Conservation (phyloP, 2,888 invertebrate species). For the Anarsia innoxiella region DNA sequence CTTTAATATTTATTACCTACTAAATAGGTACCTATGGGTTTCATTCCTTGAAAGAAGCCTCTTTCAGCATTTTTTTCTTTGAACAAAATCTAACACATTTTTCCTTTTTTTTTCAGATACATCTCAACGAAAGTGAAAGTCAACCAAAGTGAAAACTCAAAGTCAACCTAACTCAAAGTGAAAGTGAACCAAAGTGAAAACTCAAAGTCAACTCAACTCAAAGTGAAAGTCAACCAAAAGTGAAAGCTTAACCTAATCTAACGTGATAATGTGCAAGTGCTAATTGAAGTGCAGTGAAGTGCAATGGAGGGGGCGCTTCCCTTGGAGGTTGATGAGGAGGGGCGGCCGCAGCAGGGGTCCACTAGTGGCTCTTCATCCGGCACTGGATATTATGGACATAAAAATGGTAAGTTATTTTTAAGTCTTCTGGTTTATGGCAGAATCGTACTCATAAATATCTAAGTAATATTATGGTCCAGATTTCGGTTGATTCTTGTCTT, state of each 20-base stretch:
- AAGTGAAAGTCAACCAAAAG: not conserved
- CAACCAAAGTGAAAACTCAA: no score
- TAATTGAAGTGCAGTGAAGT: slow-evolving; percentile 14
- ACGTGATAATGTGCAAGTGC: slow-evolving; percentile 4
- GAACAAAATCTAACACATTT: no score
- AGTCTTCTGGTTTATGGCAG: no score
- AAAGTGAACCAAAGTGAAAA: slow-evolving; percentile 1
- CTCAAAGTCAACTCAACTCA: no score
- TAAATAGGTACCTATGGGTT: no score
- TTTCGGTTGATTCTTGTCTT: no score
- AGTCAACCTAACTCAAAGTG: no score
- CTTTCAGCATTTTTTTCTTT: no score
- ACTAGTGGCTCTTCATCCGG: slow-evolving; percentile 64
- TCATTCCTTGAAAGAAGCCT: no score
- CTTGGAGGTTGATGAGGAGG: slow-evolving; percentile 57
- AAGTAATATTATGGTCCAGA: no score
- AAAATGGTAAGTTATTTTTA: slow-evolving; percentile 49
- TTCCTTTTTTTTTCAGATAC: slow-evolving; percentile 8
- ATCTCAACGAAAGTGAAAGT: not conserved
- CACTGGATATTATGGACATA: slow-evolving; percentile 62
- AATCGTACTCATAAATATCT: no score
- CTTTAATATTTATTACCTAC: not conserved
- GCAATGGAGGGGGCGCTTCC: slow-evolving; percentile 54
- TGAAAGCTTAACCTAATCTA: no score
- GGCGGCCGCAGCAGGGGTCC: slow-evolving; percentile 54